Evolutionary conservation across 2,888 invertebrate genomes (phyloP).

Genomic region (Lapara coniferarum): DNA sequence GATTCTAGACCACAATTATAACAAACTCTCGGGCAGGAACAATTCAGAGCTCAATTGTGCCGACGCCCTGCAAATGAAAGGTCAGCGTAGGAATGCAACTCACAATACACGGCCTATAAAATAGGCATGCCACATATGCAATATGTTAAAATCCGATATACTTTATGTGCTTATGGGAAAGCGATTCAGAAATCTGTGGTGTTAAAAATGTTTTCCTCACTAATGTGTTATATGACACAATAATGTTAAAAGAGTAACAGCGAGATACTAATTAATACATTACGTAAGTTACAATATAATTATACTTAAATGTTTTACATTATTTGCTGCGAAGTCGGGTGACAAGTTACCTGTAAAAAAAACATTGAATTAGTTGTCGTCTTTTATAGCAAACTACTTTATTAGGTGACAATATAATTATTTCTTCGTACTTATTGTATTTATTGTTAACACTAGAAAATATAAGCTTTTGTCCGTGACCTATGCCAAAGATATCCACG

Average conservation of each 20-base stretch:
- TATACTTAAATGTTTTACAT: background rate
- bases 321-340: background rate
- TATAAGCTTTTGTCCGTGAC: too few relatives aligned
- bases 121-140: background rate
- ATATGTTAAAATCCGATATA: background rate
- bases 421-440: too few relatives aligned
- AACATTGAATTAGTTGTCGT: background rate
- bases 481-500: too few relatives aligned
- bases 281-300: too few relatives aligned
- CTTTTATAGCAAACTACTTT: too few relatives aligned
- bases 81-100: conserved; percentile 28
- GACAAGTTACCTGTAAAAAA: conserved; percentile 11
- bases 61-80: conserved; percentile 25
- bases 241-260: too few relatives aligned
- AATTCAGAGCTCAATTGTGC: conserved; percentile 28
- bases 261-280: too few relatives aligned
- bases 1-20: background rate
- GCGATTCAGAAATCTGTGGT: background rate
- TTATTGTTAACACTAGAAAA: too few relatives aligned
- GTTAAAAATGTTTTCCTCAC: too few relatives aligned
- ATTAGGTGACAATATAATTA: too few relatives aligned
- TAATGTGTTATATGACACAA: too few relatives aligned
- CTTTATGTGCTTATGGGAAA: background rate
- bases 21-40: background rate
- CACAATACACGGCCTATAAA: conserved; percentile 6